Percentiles rank a stretch among this genome's conserved stretches.
Conservation (phyloP, 2,113 vertebrate genomes). For the Prionailurus viverrinus region DNA sequence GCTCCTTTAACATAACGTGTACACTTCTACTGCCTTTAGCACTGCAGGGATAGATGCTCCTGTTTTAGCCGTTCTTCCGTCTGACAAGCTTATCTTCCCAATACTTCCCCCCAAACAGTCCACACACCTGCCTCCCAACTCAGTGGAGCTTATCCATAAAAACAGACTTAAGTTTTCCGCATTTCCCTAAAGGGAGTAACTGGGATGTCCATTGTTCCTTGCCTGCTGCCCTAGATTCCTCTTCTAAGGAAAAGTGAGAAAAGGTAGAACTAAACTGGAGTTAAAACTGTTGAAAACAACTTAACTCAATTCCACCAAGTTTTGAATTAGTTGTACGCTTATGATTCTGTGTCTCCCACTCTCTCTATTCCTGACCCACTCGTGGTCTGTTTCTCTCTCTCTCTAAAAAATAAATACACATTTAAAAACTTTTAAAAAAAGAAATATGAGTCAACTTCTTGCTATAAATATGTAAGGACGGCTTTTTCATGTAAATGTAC, state of each 20-base stretch:
- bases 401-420: too few relatives aligned
- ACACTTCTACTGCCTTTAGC: not conserved
- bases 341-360: too few relatives aligned
- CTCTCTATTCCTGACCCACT: too few relatives aligned
- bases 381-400: too few relatives aligned
- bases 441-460: not conserved
- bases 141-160: not conserved
- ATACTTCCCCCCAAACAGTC: not conserved
- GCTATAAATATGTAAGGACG: not conserved
- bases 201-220: not conserved
- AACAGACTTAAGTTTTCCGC: not conserved
- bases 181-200: not conserved
- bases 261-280: not conserved
- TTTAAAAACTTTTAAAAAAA: too few relatives aligned
- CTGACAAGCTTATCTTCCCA: not conserved
- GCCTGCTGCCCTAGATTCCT: not conserved
- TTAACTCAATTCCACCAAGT: not conserved
- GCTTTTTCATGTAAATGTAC: not conserved
- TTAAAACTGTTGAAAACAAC: not conserved
- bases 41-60: fast-evolving
- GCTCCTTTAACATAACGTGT: not conserved
- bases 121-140: not conserved
- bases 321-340: not conserved
- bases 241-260: not conserved
- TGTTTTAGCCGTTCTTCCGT: not conserved